Percentiles rank a stretch among this genome's conserved stretches.
phyloP scores from a whole-genome alignment of 2,113 vertebrate species.

The Rhinichthys klamathensis region DNA sequence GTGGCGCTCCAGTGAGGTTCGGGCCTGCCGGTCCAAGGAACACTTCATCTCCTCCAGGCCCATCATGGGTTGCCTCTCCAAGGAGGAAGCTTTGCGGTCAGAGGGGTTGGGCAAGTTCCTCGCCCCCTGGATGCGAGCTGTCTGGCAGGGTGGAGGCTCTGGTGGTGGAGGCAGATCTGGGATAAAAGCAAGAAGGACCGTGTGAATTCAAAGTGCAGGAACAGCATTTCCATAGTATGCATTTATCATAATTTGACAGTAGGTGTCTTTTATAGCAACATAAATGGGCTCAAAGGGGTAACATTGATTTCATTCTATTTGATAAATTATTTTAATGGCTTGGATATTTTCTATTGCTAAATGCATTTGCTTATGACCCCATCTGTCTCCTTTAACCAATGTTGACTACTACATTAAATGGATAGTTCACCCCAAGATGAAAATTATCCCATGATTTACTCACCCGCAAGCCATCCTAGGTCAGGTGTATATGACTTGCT shows the following conservation, averaged over 20 bases:
- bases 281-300: slow-evolving; percentile 12
- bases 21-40: slow-evolving; percentile 86
- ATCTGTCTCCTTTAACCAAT: slow-evolving; percentile 14
- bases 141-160: slow-evolving; percentile 95
- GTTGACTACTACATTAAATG: not conserved
- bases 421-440: too few relatives aligned
- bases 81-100: slow-evolving; percentile 91
- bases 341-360: not conserved
- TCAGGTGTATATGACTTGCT: too few relatives aligned
- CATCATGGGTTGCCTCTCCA: slow-evolving; percentile 88
- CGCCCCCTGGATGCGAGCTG: slow-evolving; percentile 83
- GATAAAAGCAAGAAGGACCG: not conserved
- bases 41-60: slow-evolving; percentile 87
- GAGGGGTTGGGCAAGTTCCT: slow-evolving; percentile 77
- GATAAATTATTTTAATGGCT: slow-evolving; percentile 6
- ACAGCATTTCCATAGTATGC: not conserved
- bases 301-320: slow-evolving; percentile 24
- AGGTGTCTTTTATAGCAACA: slow-evolving; percentile 15
- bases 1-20: slow-evolving; percentile 89
- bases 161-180: slow-evolving; percentile 98
- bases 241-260: slow-evolving; percentile 17
- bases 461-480: too few relatives aligned
- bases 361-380: not conserved
- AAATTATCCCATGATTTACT: too few relatives aligned
- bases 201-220: not conserved